phyloP scores from a whole-genome alignment of 2,888 invertebrate genomes.

The Ichneumon xanthorius region DNA sequence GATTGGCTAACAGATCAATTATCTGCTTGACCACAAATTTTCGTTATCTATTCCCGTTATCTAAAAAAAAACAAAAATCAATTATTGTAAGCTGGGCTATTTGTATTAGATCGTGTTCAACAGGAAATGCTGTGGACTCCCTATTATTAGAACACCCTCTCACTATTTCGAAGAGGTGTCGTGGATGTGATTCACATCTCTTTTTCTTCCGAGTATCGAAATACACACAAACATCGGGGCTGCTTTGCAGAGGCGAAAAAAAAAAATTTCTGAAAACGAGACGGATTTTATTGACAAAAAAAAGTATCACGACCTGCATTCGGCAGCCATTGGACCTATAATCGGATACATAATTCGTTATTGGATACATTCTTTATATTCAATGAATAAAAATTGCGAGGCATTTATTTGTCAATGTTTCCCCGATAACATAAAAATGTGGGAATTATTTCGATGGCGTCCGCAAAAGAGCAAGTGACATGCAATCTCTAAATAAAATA shows the following conservation, averaged over 20 bases:
- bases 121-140: slow-evolving; percentile 2
- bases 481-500: background rate
- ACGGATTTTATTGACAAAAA: background rate
- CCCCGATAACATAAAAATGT: background rate
- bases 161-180: slow-evolving; percentile 4
- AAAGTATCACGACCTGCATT: background rate
- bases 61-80: background rate
- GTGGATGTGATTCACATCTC: background rate
- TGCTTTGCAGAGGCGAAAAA: background rate
- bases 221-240: background rate
- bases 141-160: slow-evolving; percentile 11
- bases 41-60: background rate
- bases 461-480: background rate
- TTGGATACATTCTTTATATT: background rate
- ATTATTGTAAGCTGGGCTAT: background rate
- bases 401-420: background rate
- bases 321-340: too few species aligned
- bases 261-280: background rate
- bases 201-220: background rate
- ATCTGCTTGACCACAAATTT: background rate
- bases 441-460: background rate
- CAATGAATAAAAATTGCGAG: background rate
- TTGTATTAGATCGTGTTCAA: background rate
- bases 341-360: background rate
- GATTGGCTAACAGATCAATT: background rate